Conservation (phyloP, 2,113 vertebrate species). For the Rynchops niger region DNA sequence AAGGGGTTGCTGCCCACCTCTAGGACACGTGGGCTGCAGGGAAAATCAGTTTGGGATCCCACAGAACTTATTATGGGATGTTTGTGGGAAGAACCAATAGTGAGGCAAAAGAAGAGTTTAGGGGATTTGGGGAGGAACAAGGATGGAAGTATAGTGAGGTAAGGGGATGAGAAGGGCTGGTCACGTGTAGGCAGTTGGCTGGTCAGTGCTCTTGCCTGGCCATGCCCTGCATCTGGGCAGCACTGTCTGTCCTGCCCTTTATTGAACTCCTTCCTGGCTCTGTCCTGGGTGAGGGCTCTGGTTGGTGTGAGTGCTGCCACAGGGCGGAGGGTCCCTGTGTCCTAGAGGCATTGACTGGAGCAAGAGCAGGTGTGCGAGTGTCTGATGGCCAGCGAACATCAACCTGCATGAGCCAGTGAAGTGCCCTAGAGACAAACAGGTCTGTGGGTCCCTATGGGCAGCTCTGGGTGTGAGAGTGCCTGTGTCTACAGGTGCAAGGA, state of each 20-base stretch:
- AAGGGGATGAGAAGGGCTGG: not conserved
- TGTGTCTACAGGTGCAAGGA: not conserved
- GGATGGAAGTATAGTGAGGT: not conserved
- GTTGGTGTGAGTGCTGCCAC: not conserved
- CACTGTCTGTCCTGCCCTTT: fast-evolving
- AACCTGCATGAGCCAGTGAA: not conserved
- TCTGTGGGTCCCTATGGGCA: not conserved
- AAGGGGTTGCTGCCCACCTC: not conserved
- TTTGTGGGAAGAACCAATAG: not conserved
- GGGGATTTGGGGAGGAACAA: not conserved
- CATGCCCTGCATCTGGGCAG: not conserved
- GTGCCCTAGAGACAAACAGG: not conserved
- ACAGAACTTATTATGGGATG: not conserved
- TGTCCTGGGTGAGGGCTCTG: not conserved
- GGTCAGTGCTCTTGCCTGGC: not conserved
- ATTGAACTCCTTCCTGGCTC: not conserved
- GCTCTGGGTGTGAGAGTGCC: not conserved
- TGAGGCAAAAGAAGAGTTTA: not conserved
- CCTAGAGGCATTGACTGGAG: not conserved
- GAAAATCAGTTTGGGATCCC: not conserved
- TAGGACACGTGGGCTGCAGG: not conserved
- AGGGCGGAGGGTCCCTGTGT: fast-evolving
- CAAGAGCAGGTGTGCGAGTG: fast-evolving
- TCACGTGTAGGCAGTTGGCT: fast-evolving
- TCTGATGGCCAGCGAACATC: not conserved